phyloP scores from a whole-genome alignment of 2,797 vertebrate genomes.

The Lerista edwardsae region DNA sequence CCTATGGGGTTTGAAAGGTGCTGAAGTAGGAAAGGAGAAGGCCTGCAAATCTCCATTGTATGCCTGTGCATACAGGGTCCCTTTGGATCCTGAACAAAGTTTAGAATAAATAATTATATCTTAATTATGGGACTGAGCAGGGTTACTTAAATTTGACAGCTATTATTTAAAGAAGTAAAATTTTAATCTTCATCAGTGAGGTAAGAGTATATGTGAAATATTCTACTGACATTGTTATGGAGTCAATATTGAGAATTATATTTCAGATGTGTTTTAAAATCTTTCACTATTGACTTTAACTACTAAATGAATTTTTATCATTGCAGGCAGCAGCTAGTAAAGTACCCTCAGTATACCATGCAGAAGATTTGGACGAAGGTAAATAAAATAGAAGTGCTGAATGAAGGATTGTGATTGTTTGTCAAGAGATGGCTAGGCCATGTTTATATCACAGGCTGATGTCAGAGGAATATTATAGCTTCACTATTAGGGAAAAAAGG shows the following conservation, averaged over 20 bases:
- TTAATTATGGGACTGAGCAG: neutral
- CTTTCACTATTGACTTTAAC: constrained; percentile 33
- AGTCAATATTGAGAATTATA: neutral
- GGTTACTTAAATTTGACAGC: neutral
- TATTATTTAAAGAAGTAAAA: neutral
- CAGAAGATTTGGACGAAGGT: constrained; percentile 94
- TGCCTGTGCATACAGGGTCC: too few relatives aligned
- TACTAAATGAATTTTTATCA: constrained; percentile 33
- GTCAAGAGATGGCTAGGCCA: neutral
- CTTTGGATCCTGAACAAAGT: neutral
- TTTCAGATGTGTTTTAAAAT: constrained; percentile 42
- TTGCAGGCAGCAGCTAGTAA: constrained; percentile 87
- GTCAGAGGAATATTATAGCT: neutral
- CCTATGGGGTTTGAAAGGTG: neutral
- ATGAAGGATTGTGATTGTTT: neutral
- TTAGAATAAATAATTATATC: neutral
- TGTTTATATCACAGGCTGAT: neutral
- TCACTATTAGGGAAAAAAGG: neutral
- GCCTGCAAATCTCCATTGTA: neutral
- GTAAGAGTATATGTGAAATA: neutral
- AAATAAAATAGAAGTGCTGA: constrained; percentile 64
- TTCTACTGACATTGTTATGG: constrained; percentile 29
- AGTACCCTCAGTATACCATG: constrained; percentile 83
- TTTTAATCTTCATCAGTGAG: neutral
- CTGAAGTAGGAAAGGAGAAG: neutral